Evolutionary conservation across 2,888 invertebrate genomes (phyloP).

Genomic region (Melipona bicolor): DNA sequence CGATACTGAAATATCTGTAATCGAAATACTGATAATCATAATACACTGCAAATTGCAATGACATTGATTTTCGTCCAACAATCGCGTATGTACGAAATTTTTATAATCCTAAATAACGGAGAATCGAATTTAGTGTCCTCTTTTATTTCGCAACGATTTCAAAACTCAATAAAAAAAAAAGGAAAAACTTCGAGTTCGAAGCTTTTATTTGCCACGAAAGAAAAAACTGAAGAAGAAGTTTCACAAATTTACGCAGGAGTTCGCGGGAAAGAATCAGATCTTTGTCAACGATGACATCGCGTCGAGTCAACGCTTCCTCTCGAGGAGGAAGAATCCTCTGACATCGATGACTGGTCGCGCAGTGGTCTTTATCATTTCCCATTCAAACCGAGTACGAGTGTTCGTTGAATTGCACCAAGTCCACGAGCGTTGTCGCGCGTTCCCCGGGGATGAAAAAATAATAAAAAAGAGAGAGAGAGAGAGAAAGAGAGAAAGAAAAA

Average conservation of each 20-base stretch:
- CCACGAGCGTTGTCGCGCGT: slow-evolving; percentile 10
- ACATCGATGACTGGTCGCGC: not conserved
- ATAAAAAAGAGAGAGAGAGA: not conserved
- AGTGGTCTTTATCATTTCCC: slow-evolving; percentile 2
- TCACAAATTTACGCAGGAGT: too few species aligned
- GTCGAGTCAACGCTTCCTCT: too few species aligned
- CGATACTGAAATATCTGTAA: too few species aligned
- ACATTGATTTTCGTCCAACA: not conserved
- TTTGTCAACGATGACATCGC: too few species aligned
- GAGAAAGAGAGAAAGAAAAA: not conserved
- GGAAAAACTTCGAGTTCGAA: too few species aligned
- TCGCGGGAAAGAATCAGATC: too few species aligned
- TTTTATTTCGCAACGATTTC: not conserved
- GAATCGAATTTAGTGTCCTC: not conserved
- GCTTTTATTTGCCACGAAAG: too few species aligned
- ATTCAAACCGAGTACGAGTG: not conserved
- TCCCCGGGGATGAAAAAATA: not conserved
- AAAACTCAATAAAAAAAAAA: too few species aligned
- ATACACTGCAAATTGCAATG: not conserved
- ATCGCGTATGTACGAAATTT: not conserved
- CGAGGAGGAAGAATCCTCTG: not conserved
- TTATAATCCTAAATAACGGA: not conserved
- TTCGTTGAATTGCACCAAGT: slow-evolving; percentile 22
- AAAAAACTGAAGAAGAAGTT: too few species aligned
- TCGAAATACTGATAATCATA: too few species aligned